These are phyloP conservation scores for Myxocyprinus asiaticus DNA, from an alignment of 2,113 vertebrate genomes.

Conservation along the genomic window DNA sequence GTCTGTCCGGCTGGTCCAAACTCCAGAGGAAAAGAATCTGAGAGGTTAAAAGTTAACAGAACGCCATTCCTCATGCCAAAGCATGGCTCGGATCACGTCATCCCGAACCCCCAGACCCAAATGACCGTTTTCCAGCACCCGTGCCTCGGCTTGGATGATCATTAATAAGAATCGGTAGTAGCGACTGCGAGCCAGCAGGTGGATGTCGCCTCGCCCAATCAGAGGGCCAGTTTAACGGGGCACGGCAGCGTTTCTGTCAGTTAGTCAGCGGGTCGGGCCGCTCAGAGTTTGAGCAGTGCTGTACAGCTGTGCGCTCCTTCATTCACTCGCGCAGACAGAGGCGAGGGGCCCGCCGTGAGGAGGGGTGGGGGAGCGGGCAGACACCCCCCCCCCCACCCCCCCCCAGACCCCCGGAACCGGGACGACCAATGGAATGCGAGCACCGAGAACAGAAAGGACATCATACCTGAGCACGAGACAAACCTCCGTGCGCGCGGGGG, in stretches of 20 bases:
- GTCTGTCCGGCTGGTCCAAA: background rate
- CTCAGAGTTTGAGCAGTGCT: slow-evolving; percentile 67
- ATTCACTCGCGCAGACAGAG: slow-evolving; percentile 65
- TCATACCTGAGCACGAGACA: slow-evolving; percentile 76
- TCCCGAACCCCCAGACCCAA: background rate
- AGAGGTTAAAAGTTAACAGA: slow-evolving; percentile 31
- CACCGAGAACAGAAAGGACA: slow-evolving; percentile 59
- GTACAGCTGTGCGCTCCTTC: slow-evolving; percentile 74
- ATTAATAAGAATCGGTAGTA: slow-evolving; percentile 23
- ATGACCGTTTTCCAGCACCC: slow-evolving; percentile 15
- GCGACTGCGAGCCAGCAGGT: slow-evolving; percentile 49
- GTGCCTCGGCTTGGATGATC: slow-evolving; percentile 26
- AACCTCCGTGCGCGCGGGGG: slow-evolving; percentile 48
- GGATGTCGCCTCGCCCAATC: slow-evolving; percentile 52
- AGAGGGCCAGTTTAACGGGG: slow-evolving; percentile 30
- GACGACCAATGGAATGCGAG: slow-evolving; percentile 66
- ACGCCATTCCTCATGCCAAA: slow-evolving; percentile 40
- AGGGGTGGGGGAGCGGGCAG: slow-evolving; percentile 43
- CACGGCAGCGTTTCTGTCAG: slow-evolving; percentile 10
- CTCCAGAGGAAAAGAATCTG: too few species aligned
- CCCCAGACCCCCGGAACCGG: slow-evolving; percentile 58
- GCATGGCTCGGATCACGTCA: background rate
- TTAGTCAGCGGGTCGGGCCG: background rate
- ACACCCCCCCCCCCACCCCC: too few species aligned
- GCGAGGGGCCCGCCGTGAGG: slow-evolving; percentile 54